phyloP scores from a whole-genome alignment of 2,797 vertebrate species.

The Eulemur rubriventer region DNA sequence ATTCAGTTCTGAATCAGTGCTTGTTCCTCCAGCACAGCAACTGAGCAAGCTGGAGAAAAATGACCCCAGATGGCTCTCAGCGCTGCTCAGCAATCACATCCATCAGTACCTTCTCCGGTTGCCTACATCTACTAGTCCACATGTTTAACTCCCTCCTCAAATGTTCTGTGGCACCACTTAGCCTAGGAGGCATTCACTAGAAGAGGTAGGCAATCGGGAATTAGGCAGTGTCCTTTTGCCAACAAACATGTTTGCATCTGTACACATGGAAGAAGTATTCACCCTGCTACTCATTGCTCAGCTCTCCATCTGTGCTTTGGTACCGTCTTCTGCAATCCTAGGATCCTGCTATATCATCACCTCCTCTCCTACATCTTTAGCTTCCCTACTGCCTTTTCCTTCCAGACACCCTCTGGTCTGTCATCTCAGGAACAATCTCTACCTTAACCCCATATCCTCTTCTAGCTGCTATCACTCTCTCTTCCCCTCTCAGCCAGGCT shows the following conservation, averaged over 20 bases:
- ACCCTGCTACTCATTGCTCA: not conserved
- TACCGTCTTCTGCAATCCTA: not conserved
- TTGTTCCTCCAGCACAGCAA: not conserved
- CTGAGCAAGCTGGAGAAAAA: not conserved
- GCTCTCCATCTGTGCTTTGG: not conserved
- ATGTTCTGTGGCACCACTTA: not conserved
- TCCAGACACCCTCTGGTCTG: not conserved
- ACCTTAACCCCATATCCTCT: not conserved
- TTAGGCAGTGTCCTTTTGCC: not conserved
- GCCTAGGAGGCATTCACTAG: not conserved
- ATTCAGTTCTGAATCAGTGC: not conserved
- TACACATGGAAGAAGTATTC: not conserved
- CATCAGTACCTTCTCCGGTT: not conserved
- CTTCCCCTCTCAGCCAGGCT: not conserved
- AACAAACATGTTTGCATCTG: not conserved
- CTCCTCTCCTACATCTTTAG: not conserved
- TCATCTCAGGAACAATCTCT: not conserved
- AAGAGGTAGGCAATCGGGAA: not conserved
- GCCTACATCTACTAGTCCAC: not conserved
- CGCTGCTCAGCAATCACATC: not conserved
- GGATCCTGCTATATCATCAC: not conserved
- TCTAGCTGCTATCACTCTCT: not conserved
- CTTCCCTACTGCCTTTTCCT: not conserved
- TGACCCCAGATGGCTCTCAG: not conserved
- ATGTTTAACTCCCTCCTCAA: not conserved